A percentile compares a stretch with the other conserved stretches of the same genome.
Evolutionary conservation across 2,113 vertebrate genomes (phyloP).

Genomic region (Ochotona curzoniae): DNA sequence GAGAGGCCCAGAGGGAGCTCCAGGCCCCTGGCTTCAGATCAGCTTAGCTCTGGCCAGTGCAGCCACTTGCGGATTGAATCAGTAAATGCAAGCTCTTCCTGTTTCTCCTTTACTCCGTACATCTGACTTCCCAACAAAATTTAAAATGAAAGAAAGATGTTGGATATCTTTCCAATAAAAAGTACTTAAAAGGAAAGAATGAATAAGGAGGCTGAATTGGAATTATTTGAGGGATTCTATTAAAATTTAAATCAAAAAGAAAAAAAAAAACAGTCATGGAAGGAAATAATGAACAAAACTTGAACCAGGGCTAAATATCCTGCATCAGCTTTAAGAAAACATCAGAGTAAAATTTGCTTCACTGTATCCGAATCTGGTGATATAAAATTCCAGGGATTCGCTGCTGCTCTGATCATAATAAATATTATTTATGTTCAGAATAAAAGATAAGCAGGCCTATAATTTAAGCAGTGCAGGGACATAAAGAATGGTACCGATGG

Average conservation of each 20-base stretch:
- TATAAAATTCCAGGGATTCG: slow-evolving; percentile 37
- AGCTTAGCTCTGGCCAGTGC: too few relatives aligned
- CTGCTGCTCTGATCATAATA: slow-evolving; percentile 13
- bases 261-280: not conserved
- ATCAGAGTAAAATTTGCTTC: slow-evolving; percentile 9
- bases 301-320: not conserved
- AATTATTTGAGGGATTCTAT: not conserved
- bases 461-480: slow-evolving; percentile 47
- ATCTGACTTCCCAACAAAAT: too few relatives aligned
- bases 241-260: not conserved
- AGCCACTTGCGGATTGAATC: too few relatives aligned
- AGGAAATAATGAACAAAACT: not conserved
- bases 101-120: too few relatives aligned
- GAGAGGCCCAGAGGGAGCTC: too few relatives aligned
- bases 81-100: too few relatives aligned
- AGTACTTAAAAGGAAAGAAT: not conserved
- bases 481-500: slow-evolving; percentile 30
- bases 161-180: too few relatives aligned
- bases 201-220: not conserved
- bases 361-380: not conserved
- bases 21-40: too few relatives aligned
- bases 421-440: slow-evolving; percentile 72
- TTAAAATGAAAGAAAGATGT: too few relatives aligned
- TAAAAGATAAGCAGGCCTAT: slow-evolving; percentile 59
- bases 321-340: not conserved